Evolutionary conservation across 2,797 vertebrate species (phyloP).

Genomic region (Scolopax bukidnonensis): DNA sequence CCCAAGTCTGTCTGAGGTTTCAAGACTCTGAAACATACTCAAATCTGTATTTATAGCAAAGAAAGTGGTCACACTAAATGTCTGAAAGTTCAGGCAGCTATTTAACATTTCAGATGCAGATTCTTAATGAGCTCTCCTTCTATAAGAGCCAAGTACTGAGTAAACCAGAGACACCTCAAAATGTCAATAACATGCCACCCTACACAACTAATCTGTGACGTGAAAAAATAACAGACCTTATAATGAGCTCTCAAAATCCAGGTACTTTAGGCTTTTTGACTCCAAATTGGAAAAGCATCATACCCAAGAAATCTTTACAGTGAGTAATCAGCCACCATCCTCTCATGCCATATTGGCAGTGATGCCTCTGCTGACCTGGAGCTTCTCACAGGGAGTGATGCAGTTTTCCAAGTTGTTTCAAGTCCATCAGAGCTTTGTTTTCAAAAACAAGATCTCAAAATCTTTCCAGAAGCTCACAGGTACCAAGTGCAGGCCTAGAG

Average conservation of each 20-base stretch:
- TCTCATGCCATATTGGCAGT: not conserved
- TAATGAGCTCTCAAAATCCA: not conserved
- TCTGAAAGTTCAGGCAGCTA: not conserved
- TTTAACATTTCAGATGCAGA: not conserved
- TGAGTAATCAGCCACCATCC: not conserved
- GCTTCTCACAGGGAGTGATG: not conserved
- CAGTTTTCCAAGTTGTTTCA: constrained; percentile 10
- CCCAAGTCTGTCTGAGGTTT: not conserved
- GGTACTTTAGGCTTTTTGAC: not conserved
- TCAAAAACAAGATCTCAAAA: not conserved
- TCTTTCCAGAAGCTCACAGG: not conserved
- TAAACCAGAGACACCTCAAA: not conserved
- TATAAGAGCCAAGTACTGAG: not conserved
- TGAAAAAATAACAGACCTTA: not conserved
- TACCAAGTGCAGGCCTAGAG: not conserved
- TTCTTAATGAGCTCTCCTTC: not conserved
- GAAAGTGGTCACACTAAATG: not conserved
- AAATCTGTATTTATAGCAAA: not conserved
- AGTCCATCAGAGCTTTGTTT: not conserved
- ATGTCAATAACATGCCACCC: not conserved
- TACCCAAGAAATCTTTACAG: not conserved
- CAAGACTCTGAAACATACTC: not conserved
- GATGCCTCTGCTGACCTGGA: not conserved
- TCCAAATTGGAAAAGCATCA: constrained; percentile 38
- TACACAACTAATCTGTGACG: not conserved